Evolutionary conservation across 2,888 invertebrate species (phyloP).

Genomic region (Rhogogaster chlorosoma): DNA sequence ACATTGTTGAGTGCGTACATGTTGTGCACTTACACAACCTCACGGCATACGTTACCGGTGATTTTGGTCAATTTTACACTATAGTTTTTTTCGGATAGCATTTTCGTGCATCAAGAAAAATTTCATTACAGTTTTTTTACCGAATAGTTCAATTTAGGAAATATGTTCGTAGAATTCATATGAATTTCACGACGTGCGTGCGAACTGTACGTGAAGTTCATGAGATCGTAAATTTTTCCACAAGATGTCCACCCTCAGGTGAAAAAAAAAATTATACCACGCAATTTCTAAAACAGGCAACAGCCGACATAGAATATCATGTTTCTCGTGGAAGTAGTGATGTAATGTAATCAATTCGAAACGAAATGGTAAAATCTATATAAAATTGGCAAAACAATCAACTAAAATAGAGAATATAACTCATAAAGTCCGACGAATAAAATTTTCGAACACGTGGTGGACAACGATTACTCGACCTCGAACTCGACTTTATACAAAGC

Average conservation of each 20-base stretch:
- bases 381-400: background rate
- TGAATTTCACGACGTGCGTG: background rate
- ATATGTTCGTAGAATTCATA: too few species aligned
- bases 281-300: background rate
- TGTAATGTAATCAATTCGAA: background rate
- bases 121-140: background rate
- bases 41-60: too few species aligned
- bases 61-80: too few species aligned
- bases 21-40: too few species aligned
- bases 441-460: background rate
- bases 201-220: background rate
- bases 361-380: constrained; percentile 11
- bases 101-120: background rate
- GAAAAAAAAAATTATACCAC: background rate
- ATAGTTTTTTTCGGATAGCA: background rate
- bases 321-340: background rate
- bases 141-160: too few species aligned
- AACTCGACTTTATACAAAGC: background rate
- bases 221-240: background rate
- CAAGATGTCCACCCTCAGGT: background rate
- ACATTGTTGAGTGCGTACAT: too few species aligned
- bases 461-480: background rate
- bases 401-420: background rate
- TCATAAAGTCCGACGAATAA: background rate
- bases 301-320: background rate